Evolutionary conservation across 2,113 vertebrate genomes (phyloP).

Genomic region (Rhodinocichla rosea): DNA sequence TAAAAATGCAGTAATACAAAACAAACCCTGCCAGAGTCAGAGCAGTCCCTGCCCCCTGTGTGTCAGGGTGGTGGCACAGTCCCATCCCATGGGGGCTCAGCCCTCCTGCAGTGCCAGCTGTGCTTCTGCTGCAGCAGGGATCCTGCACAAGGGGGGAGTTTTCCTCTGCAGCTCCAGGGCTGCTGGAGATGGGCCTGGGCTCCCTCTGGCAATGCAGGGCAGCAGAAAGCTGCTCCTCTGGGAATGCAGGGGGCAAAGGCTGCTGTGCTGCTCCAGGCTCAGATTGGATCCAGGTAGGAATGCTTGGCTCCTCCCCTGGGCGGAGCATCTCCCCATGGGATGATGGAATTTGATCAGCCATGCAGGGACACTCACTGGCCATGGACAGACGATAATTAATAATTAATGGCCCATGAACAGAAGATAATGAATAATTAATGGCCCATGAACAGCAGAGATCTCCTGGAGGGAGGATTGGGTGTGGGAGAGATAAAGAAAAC

Average conservation of each 20-base stretch:
- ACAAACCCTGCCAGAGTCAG: neutral
- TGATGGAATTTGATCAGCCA: neutral
- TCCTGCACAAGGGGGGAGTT: neutral
- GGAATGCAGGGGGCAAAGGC: too few relatives aligned
- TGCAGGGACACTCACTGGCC: neutral
- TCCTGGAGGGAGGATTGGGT: neutral
- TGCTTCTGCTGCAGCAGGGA: neutral
- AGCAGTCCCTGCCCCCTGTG: accelerated
- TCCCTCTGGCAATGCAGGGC: neutral
- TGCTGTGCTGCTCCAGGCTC: too few relatives aligned
- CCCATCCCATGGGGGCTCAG: neutral
- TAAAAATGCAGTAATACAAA: neutral
- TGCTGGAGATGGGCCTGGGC: neutral
- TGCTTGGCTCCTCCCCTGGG: neutral
- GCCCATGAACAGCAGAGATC: neutral
- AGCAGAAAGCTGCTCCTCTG: neutral
- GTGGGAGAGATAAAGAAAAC: neutral
- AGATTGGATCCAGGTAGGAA: neutral
- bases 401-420: too few relatives aligned
- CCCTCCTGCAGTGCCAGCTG: neutral
- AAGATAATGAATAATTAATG: too few relatives aligned
- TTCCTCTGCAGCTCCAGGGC: neutral
- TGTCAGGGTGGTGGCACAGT: too few relatives aligned
- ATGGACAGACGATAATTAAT: neutral
- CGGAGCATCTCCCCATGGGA: neutral